Evolutionary conservation across 2,113 vertebrate genomes (phyloP), one percentile per base, ranked within the genome.

Genomic region (Physeter macrocephalus): DNA sequence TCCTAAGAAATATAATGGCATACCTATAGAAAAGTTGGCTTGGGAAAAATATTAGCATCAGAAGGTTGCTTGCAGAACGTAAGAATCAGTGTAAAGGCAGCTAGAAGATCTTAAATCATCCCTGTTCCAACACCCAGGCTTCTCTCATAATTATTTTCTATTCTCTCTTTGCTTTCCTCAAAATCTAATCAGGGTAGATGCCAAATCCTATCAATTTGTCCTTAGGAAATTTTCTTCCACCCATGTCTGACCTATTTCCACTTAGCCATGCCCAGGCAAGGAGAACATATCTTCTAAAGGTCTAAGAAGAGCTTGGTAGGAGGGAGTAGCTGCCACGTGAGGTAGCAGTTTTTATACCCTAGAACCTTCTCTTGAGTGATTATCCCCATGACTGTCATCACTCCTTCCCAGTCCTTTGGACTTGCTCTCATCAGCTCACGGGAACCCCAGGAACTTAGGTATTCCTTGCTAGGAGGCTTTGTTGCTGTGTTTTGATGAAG

Each of bases 11-110:
- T 87, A 88, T 81, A 95, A 91, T 95, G 71, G 12, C 31, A 64
- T 95, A 87, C 83, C 80, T 93, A 67, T n/a, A 92, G 96, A 78
- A 92, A 95, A 90, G n/a, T 87, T 36, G 12, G 57, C 64, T 90
- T 96, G 88, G 88, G 94, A 92, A 95, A 95, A 94, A 96, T 95
- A 97, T 97, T 92, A 90, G 31, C 61, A 86, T 17, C 36, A 43
- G 86, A 94, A 91, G 62, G 3, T 96, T 94, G 74, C 88, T 87
- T 75, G 80, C 57, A 57, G 72, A 91, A 25, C 5, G 10, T 9
- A 59, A 77, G 62, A 64, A 52, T 90, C 7, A 1, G 49, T 67
- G 14, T 85, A 86, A 88, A 93, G 34, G 39, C 5, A 95, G 41
- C 25, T 59, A 78, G 57, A 91, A 61, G 61, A 36, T 93, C 31